Evolutionary conservation across 2,888 invertebrate genomes (phyloP).

Genomic region (Hirtodrosophila histrioides): DNA sequence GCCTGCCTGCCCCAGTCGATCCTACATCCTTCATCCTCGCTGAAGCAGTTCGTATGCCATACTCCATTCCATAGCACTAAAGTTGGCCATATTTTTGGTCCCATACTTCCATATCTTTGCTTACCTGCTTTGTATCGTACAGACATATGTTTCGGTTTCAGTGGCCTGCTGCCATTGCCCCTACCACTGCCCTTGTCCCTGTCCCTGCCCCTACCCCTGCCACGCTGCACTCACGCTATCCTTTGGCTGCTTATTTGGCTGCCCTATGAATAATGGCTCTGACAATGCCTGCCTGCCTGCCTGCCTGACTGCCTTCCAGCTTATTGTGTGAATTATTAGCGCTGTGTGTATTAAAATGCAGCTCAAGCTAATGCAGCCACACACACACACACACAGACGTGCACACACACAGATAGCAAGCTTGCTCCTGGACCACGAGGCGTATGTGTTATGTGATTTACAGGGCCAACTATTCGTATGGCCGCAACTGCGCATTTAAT

Average conservation of each 20-base stretch:
- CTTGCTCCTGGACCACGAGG: conserved; percentile 32
- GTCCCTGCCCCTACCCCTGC: neutral
- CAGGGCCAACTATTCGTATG: conserved; percentile 43
- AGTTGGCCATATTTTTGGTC: conserved; percentile 59
- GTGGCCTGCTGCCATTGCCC: neutral
- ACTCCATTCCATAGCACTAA: conserved; percentile 13
- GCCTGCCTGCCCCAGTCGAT: conserved; percentile 4
- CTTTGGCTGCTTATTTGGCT: conserved; percentile 41
- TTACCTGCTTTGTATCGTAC: conserved; percentile 46
- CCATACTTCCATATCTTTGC: conserved; percentile 14
- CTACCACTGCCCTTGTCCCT: too few relatives aligned
- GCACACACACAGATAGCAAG: conserved; percentile 24
- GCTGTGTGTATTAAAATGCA: conserved; percentile 77
- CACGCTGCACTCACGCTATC: neutral
- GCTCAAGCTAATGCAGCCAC: conserved; percentile 69
- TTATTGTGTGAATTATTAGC: conserved; percentile 77
- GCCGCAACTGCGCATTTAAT: conserved; percentile 45
- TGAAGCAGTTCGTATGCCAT: neutral
- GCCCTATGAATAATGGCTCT: conserved; percentile 68
- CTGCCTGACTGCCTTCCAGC: conserved; percentile 43
- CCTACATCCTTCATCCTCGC: neutral
- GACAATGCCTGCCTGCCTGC: conserved; percentile 31
- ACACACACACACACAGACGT: conserved; percentile 9
- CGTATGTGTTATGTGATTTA: conserved; percentile 74
- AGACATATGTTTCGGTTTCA: conserved; percentile 49